Evolutionary conservation across 2,888 invertebrate species (phyloP).

Genomic region (Apoda limacodes): DNA sequence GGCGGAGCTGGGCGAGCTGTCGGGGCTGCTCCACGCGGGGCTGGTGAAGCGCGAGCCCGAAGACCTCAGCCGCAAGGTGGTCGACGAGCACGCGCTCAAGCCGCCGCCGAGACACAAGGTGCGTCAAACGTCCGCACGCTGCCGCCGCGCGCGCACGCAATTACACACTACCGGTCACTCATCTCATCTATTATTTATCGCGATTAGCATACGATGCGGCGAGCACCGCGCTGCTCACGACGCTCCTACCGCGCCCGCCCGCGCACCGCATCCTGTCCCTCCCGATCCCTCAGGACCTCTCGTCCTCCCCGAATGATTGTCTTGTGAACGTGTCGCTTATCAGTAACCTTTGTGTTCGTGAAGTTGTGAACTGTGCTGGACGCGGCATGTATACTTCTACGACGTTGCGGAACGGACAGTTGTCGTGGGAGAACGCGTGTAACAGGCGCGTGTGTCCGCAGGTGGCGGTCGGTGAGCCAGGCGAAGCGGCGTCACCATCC

Average conservation of each 20-base stretch:
- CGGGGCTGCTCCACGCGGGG: slow-evolving; percentile 73
- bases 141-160: slow-evolving; percentile 68
- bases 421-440: slow-evolving; percentile 73
- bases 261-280: slow-evolving; percentile 71
- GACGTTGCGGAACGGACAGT: slow-evolving; percentile 70
- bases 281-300: slow-evolving; percentile 31
- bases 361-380: slow-evolving; percentile 61
- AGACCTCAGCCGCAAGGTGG: slow-evolving; percentile 80
- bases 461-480: slow-evolving; percentile 68
- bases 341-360: slow-evolving; percentile 55
- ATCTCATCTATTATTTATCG: slow-evolving; percentile 67
- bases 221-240: slow-evolving; percentile 70
- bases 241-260: slow-evolving; percentile 69
- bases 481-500: slow-evolving; percentile 72
- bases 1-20: slow-evolving; percentile 75
- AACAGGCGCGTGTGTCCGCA: slow-evolving; percentile 74
- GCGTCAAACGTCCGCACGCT: slow-evolving; percentile 67
- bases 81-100: slow-evolving; percentile 73
- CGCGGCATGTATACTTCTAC: slow-evolving; percentile 71
- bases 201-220: slow-evolving; percentile 70
- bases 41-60: slow-evolving; percentile 86
- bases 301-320: slow-evolving; percentile 28
- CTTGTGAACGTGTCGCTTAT: slow-evolving; percentile 48
- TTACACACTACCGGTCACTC: slow-evolving; percentile 68
- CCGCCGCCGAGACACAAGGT: slow-evolving; percentile 75